These are phyloP conservation scores for Centroberyx gerrardi DNA, from an alignment of 2,797 vertebrate genomes.

Conservation along the genomic window DNA sequence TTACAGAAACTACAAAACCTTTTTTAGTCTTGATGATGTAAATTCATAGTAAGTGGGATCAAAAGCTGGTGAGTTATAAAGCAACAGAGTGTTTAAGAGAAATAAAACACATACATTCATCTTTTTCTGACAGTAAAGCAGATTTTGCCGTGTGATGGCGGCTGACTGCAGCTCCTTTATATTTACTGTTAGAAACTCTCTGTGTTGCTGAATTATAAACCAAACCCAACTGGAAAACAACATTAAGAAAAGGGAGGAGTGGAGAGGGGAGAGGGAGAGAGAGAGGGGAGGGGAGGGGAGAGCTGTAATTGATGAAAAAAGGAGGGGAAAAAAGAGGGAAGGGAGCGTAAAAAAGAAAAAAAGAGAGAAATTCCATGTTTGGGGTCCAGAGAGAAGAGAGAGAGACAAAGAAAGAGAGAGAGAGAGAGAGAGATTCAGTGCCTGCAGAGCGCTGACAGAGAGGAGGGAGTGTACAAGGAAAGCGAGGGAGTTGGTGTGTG, in stretches of 20 bases:
- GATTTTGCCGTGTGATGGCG: too few species aligned
- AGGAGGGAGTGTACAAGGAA: constrained; percentile 19
- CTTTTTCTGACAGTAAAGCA: neutral
- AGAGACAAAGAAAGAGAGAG: neutral
- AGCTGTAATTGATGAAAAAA: constrained; percentile 28
- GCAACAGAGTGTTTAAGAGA: too few species aligned
- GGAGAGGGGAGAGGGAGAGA: neutral
- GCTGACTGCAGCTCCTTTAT: too few species aligned
- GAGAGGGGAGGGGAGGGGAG: neutral
- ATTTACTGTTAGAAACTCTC: too few species aligned
- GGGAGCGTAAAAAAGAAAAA: neutral
- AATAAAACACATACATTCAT: neutral
- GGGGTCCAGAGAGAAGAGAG: constrained; percentile 22
- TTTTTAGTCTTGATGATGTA: too few species aligned
- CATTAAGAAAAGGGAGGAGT: neutral
- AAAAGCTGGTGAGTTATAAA: too few species aligned
- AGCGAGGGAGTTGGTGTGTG: constrained; percentile 12
- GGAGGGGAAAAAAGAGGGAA: neutral
- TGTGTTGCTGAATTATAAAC: neutral
- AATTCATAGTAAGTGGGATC: too few species aligned
- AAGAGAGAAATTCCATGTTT: constrained; percentile 25
- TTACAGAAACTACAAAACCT: too few species aligned
- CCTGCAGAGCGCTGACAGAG: neutral
- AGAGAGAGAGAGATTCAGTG: neutral
- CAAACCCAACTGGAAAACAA: constrained; percentile 20